Percentiles rank a stretch among this genome's conserved stretches.
Conservation (phyloP, 2,113 vertebrate species). For the Podilymbus podiceps region DNA sequence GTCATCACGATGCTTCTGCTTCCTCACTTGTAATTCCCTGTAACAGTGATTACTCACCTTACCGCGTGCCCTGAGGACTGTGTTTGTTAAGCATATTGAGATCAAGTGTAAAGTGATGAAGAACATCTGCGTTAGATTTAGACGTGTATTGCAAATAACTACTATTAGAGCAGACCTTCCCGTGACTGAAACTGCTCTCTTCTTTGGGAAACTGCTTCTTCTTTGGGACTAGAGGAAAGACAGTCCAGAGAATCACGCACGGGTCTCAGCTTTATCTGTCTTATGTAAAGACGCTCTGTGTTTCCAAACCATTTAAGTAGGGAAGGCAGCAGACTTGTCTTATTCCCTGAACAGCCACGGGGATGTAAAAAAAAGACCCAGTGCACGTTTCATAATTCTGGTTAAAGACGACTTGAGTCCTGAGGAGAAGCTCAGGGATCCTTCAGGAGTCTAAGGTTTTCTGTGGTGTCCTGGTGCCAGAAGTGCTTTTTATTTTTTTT, state of each 20-base stretch:
- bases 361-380: neutral
- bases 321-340: neutral
- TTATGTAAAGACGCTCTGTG: neutral
- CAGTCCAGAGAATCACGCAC: neutral
- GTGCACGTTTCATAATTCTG: neutral
- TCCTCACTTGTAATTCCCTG: neutral
- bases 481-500: neutral
- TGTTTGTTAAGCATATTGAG: slow-evolving; percentile 21
- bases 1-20: neutral
- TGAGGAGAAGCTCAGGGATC: neutral
- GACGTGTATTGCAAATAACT: neutral
- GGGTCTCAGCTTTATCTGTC: neutral
- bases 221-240: neutral
- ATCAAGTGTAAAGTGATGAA: slow-evolving; percentile 29
- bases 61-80: neutral
- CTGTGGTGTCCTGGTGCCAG: neutral
- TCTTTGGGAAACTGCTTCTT: neutral
- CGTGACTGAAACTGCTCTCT: neutral
- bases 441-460: neutral
- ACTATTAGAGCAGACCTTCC: neutral
- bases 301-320: neutral
- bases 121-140: slow-evolving; percentile 38
- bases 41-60: slow-evolving; percentile 16
- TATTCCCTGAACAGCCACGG: neutral
- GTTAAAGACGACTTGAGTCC: neutral